These are phyloP conservation scores for Physocephala rufipes DNA, from an alignment of 2,888 invertebrate species.

Conservation along the genomic window DNA sequence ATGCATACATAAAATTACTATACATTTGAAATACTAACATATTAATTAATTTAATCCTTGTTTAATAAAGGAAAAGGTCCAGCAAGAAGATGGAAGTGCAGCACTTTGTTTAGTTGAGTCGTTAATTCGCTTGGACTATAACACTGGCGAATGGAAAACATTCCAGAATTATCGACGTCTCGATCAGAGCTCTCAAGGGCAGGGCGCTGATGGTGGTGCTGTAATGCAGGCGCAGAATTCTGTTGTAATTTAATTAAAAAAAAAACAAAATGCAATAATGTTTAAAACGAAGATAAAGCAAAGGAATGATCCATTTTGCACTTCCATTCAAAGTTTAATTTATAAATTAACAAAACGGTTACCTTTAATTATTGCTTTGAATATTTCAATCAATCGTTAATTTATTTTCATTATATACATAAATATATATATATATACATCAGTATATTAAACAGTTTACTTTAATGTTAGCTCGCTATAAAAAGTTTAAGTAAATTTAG, in stretches of 20 bases:
- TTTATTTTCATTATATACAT: conserved; percentile 28
- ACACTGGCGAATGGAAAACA: conserved; percentile 96
- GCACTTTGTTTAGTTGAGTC: conserved; percentile 74
- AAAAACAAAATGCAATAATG: conserved; percentile 23
- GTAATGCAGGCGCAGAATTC: conserved; percentile 57
- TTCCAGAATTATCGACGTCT: conserved; percentile 89
- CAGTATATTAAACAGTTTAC: conserved; percentile 27
- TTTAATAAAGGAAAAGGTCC: conserved; percentile 75
- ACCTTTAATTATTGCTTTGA: conserved; percentile 19
- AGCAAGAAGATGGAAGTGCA: conserved; percentile 84
- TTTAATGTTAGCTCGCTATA: conserved; percentile 32
- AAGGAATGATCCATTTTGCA: not conserved
- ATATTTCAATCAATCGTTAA: conserved; percentile 28
- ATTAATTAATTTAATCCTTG: no score
- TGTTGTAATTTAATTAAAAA: conserved; percentile 54
- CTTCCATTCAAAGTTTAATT: no score
- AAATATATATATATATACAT: conserved; percentile 11
- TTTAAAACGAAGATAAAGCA: conserved; percentile 11
- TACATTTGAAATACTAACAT: no score
- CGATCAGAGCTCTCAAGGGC: conserved; percentile 66
- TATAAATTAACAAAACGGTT: not conserved
- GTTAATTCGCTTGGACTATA: conserved; percentile 98
- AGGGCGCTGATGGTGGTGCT: conserved; percentile 46
- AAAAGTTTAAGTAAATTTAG: conserved; percentile 26
- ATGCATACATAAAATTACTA: no score